A percentile compares a stretch with the other conserved stretches of the same genome.
Evolutionary conservation across 2,113 vertebrate genomes (phyloP).

Genomic region (Mus musculus): GRCm39 chr2:141750001-141750500

Average conservation of each 20-base stretch:
- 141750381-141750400: neutral
- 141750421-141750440: neutral
- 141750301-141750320: neutral
- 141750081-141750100: neutral
- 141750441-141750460: neutral
- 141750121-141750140: neutral
- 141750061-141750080: neutral
- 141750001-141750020: constrained; percentile 38
- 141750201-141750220: neutral
- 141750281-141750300: neutral
- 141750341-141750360: neutral
- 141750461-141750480: neutral
- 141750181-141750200: neutral
- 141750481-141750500: neutral
- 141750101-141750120: neutral
- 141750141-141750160: neutral
- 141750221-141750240: neutral
- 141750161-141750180: neutral
- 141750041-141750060: neutral
- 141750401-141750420: neutral
- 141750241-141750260: neutral
- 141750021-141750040: constrained; percentile 20
- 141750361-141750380: neutral
- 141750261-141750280: neutral
- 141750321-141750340: neutral